Evolutionary conservation across 2,797 vertebrate species (phyloP).

Genomic region (Trichosurus vulpecula): DNA sequence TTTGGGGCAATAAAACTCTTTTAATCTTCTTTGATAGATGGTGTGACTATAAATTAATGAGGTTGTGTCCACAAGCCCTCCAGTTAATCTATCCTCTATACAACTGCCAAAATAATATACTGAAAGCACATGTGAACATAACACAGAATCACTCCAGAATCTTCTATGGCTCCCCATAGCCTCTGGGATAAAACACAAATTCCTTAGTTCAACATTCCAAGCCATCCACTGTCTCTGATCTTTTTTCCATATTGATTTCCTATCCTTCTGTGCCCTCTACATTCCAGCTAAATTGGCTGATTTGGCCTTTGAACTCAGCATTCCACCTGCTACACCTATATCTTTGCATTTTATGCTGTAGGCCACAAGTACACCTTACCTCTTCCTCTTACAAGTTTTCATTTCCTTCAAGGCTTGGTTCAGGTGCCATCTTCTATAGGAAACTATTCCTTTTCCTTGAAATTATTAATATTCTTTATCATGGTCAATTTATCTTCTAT

Average conservation of each 20-base stretch:
- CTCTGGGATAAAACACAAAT: background rate
- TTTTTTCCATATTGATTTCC: background rate
- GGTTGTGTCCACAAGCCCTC: background rate
- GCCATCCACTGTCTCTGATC: too few relatives aligned
- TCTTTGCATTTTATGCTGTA: background rate
- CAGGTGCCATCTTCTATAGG: background rate
- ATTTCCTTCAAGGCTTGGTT: background rate
- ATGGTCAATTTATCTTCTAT: background rate
- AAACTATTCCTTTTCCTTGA: background rate
- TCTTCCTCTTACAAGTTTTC: background rate
- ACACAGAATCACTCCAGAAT: background rate
- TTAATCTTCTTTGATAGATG: constrained; percentile 46
- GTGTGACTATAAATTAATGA: background rate
- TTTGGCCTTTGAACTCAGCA: background rate
- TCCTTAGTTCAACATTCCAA: background rate
- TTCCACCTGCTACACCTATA: background rate
- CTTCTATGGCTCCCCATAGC: background rate
- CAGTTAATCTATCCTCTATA: background rate
- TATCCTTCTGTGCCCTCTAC: background rate
- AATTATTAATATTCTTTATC: background rate
- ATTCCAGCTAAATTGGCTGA: background rate
- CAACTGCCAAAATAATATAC: background rate
- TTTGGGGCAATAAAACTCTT: constrained; percentile 3
- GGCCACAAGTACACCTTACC: background rate
- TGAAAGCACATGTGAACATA: background rate